phyloP scores from a whole-genome alignment of 2,888 invertebrate genomes.

The Caenorhabditis zanzibari region DNA sequence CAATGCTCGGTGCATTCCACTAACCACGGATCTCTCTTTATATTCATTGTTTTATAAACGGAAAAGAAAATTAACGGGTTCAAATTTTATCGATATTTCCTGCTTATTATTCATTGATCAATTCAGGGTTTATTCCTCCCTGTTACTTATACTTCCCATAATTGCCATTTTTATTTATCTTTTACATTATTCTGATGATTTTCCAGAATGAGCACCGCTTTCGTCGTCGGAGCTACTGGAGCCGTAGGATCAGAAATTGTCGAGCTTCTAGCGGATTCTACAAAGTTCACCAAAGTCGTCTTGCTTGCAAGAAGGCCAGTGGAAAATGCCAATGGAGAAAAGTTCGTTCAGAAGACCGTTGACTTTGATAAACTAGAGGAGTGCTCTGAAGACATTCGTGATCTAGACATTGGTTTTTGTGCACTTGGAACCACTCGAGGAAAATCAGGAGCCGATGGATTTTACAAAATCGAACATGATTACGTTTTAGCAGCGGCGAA shows the following conservation, averaged over 20 bases:
- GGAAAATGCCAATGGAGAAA: constrained; percentile 63
- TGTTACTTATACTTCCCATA: no score
- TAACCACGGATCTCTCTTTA: constrained; percentile 7
- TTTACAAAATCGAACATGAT: constrained; percentile 85
- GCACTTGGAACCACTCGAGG: constrained; percentile 85
- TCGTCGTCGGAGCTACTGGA: constrained; percentile 85
- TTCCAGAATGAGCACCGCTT: constrained; percentile 82
- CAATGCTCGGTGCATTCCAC: constrained; percentile 48
- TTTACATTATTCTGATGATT: neutral
- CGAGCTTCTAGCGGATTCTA: constrained; percentile 83
- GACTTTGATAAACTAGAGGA: constrained; percentile 86
- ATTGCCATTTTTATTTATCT: no score
- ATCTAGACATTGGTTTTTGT: constrained; percentile 85
- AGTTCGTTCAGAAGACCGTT: constrained; percentile 84
- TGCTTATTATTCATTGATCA: neutral
- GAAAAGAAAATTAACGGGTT: neutral
- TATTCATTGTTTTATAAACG: neutral
- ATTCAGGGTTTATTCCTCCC: neutral
- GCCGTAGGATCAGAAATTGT: constrained; percentile 85
- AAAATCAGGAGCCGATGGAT: constrained; percentile 85
- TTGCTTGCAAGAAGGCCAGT: constrained; percentile 39
- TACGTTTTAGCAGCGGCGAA: constrained; percentile 85
- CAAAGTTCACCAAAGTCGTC: constrained; percentile 67
- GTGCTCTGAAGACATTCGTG: constrained; percentile 84
- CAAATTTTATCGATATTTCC: no score